Evolutionary conservation across 2,888 invertebrate species (phyloP).

Genomic region (Acanthopleura granulata): DNA sequence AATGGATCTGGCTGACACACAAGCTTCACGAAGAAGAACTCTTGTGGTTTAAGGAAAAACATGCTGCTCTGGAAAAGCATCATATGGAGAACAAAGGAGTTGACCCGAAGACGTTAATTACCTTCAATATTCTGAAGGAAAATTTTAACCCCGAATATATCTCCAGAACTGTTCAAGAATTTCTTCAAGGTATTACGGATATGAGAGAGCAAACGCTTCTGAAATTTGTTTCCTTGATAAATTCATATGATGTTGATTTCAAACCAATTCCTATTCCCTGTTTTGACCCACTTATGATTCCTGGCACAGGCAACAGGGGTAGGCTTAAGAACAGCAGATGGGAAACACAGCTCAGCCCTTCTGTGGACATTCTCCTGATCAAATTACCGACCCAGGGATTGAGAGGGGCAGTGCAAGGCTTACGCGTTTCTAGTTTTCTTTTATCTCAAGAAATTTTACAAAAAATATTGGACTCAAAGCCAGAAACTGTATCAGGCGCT

Average conservation of each 20-base stretch:
- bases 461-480: conserved; percentile 24
- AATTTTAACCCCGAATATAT: conserved; percentile 48
- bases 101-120: conserved; percentile 45
- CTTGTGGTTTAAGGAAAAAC: conserved; percentile 43
- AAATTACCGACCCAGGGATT: conserved; percentile 31
- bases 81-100: conserved; percentile 31
- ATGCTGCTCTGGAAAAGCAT: conserved; percentile 35
- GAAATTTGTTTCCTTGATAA: conserved; percentile 44
- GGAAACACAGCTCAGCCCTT: conserved; percentile 38
- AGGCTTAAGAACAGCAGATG: conserved; percentile 24
- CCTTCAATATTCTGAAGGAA: conserved; percentile 52
- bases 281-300: conserved; percentile 45
- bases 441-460: conserved; percentile 38
- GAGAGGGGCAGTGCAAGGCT: conserved; percentile 31
- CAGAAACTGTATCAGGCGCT: conserved; percentile 31
- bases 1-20: conserved; percentile 33
- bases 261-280: conserved; percentile 40
- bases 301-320: too few species aligned
- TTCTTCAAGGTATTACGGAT: conserved; percentile 34
- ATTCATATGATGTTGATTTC: conserved; percentile 47
- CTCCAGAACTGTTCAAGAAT: conserved; percentile 37
- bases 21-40: conserved; percentile 38
- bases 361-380: conserved; percentile 39
- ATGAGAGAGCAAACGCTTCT: conserved; percentile 36
- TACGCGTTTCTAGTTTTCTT: conserved; percentile 36